These are phyloP conservation scores for Alectura lathami DNA, from an alignment of 2,113 vertebrate species.

Conservation along the genomic window DNA sequence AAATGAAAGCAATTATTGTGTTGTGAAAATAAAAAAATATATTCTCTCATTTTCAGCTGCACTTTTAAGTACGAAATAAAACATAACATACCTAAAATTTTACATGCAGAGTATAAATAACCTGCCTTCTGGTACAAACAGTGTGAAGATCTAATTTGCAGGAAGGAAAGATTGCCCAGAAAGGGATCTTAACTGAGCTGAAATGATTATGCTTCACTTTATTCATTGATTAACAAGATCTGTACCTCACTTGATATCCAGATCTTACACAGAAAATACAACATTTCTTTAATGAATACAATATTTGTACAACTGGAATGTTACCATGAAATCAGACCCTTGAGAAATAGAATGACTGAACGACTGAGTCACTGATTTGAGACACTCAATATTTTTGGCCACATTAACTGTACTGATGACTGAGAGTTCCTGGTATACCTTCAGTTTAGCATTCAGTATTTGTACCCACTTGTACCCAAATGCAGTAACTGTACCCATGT, in stretches of 20 bases:
- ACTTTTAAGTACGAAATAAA: neutral
- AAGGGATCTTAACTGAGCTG: neutral
- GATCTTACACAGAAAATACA: slow-evolving; percentile 1
- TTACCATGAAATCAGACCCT: slow-evolving; percentile 1
- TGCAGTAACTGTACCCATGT: neutral
- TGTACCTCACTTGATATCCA: neutral
- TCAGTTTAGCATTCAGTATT: slow-evolving; percentile 17
- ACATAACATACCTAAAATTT: neutral
- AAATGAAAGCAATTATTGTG: neutral
- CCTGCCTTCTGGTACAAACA: neutral
- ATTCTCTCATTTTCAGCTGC: neutral
- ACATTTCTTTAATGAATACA: slow-evolving; percentile 16
- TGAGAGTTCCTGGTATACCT: slow-evolving; percentile 18
- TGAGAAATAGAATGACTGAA: slow-evolving; percentile 6
- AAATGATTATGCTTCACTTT: slow-evolving; percentile 9
- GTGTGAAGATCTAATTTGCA: neutral
- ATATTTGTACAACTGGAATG: slow-evolving; percentile 24
- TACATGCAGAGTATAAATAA: neutral
- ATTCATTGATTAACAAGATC: neutral
- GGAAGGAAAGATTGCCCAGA: neutral
- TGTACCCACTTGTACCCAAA: neutral
- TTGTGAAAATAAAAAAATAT: neutral
- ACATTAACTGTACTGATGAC: neutral
- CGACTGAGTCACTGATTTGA: neutral
- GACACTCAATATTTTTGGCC: neutral